Evolutionary conservation across 1,140 invertebrate species (phyloP).

Genomic region (Lerema accius): DNA sequence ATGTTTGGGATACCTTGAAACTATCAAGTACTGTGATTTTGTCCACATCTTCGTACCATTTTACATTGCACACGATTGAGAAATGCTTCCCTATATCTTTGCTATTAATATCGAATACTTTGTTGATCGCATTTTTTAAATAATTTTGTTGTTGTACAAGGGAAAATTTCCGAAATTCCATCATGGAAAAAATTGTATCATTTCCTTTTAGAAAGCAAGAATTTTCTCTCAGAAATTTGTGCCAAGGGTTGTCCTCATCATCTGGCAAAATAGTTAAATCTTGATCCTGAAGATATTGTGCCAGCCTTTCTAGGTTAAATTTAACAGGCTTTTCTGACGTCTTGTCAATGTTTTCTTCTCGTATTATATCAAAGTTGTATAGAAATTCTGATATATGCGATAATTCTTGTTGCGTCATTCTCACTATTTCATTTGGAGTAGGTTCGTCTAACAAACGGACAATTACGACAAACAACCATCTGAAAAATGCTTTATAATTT

Average conservation of each 20-base stretch:
- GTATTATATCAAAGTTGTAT: conserved; percentile 90
- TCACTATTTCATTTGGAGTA: conserved; percentile 90
- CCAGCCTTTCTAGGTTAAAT: conserved; percentile 94
- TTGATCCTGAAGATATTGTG: conserved; percentile 92
- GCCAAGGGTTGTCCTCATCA: conserved; percentile 89
- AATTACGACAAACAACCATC: conserved; percentile 93
- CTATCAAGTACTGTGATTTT: conserved; percentile 40
- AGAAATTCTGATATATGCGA: conserved; percentile 95
- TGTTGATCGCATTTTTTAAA: conserved; percentile 86
- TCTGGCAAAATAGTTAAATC: conserved; percentile 86
- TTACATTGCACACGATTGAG: conserved; percentile 76
- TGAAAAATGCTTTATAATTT: conserved; percentile 97
- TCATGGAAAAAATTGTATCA: conserved; percentile 86
- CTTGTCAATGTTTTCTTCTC: conserved; percentile 60
- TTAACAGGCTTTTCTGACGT: conserved; percentile 84
- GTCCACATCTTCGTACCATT: conserved; percentile 68
- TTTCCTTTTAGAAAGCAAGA: conserved; percentile 86
- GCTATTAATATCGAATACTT: conserved; percentile 88
- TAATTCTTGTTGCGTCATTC: conserved; percentile 94
- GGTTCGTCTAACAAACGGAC: conserved; percentile 92
- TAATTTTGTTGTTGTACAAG: conserved; percentile 91
- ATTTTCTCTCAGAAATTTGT: conserved; percentile 89
- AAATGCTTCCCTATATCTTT: conserved; percentile 86
- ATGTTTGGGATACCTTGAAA: conserved; percentile 74
- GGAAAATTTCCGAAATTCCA: conserved; percentile 89